Evolutionary conservation across 2,797 vertebrate species (phyloP), one percentile per base, ranked within the genome.

Genomic region (Valencia hispanica): DNA sequence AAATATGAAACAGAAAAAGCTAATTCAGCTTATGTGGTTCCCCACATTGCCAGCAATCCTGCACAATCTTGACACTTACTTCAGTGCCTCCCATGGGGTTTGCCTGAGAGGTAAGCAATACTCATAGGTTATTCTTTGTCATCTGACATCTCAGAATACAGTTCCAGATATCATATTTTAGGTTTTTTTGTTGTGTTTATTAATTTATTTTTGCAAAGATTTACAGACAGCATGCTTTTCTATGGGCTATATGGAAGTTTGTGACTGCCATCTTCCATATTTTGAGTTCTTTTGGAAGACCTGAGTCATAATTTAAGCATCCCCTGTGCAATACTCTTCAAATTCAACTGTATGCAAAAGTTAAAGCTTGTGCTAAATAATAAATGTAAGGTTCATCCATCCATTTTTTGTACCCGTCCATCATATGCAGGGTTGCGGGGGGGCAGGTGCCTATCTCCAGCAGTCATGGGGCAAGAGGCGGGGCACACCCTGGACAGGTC

Each of bases 1-100:
- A 50, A 75, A 84, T 25, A 45, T 4, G 72, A 65, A 73, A 63
- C 50, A 72, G 78, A 75, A 80, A 78, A 45, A 65, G 81, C 76
- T 83, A 70, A 73, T 87, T 90, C 87, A 90, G 87, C 90, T 87
- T 78, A 68, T 84, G 87, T 59, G 25, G 20, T 80, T 75, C 72
- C 71, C 74, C 75, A 74, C 75, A 30, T 61, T 22, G 57, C 74
- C 53, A 30, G 34, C 69, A 71, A 55, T 11, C 9, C 76, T 85
- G 80, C 75, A 87, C 82, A 79, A 83, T 87, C 71, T 75, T 82
- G 75, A 84, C 68, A 79, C 82, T 82, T 74, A 79, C 82, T 87
- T 86, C 72, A 86, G 85, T 70, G 69, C 47, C 41, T 86, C 81
- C 83, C 22, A 2, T 63, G 71, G 53, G 77, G 32, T 63, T 87